Evolutionary conservation across 2,113 vertebrate genomes (phyloP).

Genomic region (Cyprinodon tularosa): DNA sequence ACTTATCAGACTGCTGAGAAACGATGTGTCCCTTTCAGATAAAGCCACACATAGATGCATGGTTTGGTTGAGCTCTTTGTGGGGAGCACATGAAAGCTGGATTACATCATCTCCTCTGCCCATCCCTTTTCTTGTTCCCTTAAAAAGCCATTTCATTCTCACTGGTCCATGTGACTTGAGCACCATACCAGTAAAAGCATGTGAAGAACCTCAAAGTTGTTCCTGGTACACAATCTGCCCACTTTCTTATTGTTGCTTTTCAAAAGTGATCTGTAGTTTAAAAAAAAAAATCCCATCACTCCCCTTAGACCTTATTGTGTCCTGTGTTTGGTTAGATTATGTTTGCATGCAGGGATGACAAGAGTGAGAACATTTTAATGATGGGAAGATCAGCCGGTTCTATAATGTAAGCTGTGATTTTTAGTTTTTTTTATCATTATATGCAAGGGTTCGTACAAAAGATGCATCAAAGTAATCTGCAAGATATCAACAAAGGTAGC

Average conservation of each 20-base stretch:
- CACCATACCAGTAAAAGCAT: neutral
- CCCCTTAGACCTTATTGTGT: slow-evolving; percentile 17
- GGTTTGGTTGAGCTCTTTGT: slow-evolving; percentile 57
- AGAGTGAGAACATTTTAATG: neutral
- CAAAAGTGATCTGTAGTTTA: slow-evolving; percentile 16
- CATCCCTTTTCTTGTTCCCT: slow-evolving; percentile 17
- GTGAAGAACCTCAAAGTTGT: neutral
- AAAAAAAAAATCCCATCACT: slow-evolving; percentile 22
- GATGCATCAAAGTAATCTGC: neutral
- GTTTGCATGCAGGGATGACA: slow-evolving; percentile 1
- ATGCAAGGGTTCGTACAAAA: neutral
- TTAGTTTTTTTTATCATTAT: neutral
- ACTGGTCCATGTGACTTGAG: neutral
- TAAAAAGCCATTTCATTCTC: slow-evolving; percentile 28
- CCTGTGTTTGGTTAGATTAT: slow-evolving; percentile 11
- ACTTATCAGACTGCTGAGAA: slow-evolving; percentile 1
- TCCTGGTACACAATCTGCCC: neutral
- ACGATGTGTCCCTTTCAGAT: slow-evolving; percentile 30
- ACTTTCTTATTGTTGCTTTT: slow-evolving; percentile 9
- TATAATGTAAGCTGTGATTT: neutral
- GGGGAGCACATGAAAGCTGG: slow-evolving; percentile 46
- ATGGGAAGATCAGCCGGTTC: neutral
- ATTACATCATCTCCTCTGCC: slow-evolving; percentile 34
- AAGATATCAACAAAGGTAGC: slow-evolving; percentile 1
- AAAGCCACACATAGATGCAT: slow-evolving; percentile 45